phyloP scores from a whole-genome alignment of 2,797 vertebrate species.

The Microctenopoma lineatum region DNA sequence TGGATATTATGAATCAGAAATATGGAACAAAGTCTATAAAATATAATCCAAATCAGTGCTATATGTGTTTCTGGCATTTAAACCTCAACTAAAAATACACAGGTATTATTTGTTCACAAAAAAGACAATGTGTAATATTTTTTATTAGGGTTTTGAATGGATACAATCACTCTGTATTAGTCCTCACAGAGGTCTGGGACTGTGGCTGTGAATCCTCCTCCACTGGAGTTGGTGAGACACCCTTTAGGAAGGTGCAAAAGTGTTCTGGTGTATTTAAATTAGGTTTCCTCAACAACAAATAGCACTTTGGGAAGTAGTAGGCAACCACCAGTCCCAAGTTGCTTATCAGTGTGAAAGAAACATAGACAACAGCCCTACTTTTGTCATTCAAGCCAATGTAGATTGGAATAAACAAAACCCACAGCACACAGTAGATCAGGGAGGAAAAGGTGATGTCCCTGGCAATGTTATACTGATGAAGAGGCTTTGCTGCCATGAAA shows the following conservation, averaged over 20 bases:
- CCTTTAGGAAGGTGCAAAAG: slow-evolving; percentile 81
- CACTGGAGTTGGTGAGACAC: slow-evolving; percentile 49
- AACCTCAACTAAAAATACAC: not conserved
- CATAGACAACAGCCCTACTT: slow-evolving; percentile 70
- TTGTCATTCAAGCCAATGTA: slow-evolving; percentile 76
- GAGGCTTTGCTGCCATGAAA: slow-evolving; percentile 87
- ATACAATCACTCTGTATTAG: not conserved
- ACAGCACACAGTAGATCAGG: slow-evolving; percentile 84
- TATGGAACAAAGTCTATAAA: not conserved
- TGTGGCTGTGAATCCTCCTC: slow-evolving; percentile 63
- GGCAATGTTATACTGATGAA: slow-evolving; percentile 85
- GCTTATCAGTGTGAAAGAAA: slow-evolving; percentile 79
- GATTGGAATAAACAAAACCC: slow-evolving; percentile 88
- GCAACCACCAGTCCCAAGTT: slow-evolving; percentile 79
- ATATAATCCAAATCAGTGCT: not conserved
- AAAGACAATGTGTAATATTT: not conserved
- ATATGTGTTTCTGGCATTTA: not conserved
- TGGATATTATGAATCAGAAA: not conserved
- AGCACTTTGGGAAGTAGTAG: slow-evolving; percentile 89
- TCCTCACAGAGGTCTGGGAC: not conserved
- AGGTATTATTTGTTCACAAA: not conserved
- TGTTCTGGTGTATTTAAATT: slow-evolving; percentile 85
- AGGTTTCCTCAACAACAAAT: slow-evolving; percentile 84
- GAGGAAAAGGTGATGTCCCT: slow-evolving; percentile 88
- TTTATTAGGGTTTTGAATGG: not conserved